Evolutionary conservation across 2,797 vertebrate genomes (phyloP).

Genomic region (Sphenodon punctatus): DNA sequence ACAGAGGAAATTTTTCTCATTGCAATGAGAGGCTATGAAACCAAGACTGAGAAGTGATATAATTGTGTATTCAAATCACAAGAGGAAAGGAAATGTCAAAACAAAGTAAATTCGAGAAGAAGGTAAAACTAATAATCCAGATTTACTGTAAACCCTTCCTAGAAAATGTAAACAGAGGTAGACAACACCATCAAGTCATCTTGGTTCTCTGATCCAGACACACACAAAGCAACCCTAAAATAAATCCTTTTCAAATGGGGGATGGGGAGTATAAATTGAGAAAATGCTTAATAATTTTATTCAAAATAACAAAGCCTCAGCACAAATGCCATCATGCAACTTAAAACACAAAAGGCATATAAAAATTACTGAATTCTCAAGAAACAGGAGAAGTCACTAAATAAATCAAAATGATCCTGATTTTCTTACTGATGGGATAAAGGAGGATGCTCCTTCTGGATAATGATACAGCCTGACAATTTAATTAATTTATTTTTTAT

Average conservation of each 20-base stretch:
- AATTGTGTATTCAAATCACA: conserved; percentile 53
- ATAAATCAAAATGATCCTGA: too few species aligned
- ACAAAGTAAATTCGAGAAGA: conserved; percentile 52
- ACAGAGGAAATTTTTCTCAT: conserved; percentile 14
- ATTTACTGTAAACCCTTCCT: conserved; percentile 33
- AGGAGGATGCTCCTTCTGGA: too few species aligned
- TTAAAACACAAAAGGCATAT: conserved; percentile 18
- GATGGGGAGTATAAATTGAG: background rate
- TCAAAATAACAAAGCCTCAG: conserved; percentile 18
- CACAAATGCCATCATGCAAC: background rate
- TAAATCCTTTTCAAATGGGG: conserved; percentile 31
- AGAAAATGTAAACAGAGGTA: background rate
- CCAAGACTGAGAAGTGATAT: conserved; percentile 18
- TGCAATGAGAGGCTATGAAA: conserved; percentile 34
- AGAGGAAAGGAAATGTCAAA: conserved; percentile 20
- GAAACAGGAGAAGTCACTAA: too few species aligned
- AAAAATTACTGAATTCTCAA: conserved; percentile 34
- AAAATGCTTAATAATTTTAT: background rate
- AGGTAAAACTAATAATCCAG: conserved; percentile 21
- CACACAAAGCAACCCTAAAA: background rate
- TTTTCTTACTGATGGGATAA: too few species aligned
- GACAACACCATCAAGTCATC: conserved; percentile 1
- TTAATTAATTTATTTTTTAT: too few species aligned
- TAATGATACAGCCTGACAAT: too few species aligned
- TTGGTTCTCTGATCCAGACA: background rate